phyloP scores from a whole-genome alignment of 2,113 vertebrate species.

The Cromileptes altivelis region DNA sequence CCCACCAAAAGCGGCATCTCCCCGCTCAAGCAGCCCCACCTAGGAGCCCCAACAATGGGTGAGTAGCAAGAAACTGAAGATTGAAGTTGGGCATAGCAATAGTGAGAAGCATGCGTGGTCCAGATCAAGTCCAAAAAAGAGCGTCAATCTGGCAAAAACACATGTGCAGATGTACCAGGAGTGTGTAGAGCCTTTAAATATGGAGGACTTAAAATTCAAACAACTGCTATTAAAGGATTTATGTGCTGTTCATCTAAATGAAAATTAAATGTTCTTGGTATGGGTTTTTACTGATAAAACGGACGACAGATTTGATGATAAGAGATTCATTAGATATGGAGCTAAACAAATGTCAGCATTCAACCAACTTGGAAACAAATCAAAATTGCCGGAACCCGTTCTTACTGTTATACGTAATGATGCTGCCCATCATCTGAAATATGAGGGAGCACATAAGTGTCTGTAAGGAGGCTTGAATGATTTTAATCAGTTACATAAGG shows the following conservation, averaged over 20 bases:
- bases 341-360: background rate
- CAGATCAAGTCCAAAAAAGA: background rate
- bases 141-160: background rate
- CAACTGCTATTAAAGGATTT: too few relatives aligned
- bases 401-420: background rate
- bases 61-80: constrained; percentile 30
- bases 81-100: background rate
- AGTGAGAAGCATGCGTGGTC: background rate
- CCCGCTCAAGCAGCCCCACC: constrained; percentile 25
- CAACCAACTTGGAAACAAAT: background rate
- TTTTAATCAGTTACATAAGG: background rate
- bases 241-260: background rate
- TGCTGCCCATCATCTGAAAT: background rate
- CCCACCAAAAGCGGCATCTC: constrained; percentile 56
- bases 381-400: background rate
- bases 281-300: background rate
- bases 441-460: background rate
- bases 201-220: too few relatives aligned
- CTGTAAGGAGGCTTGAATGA: background rate
- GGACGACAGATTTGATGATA: background rate
- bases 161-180: background rate
- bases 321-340: background rate
- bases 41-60: constrained; percentile 73
- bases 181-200: background rate
- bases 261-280: background rate